These are phyloP conservation scores for Crossoptilon crossoptilon DNA, from an alignment of 2,797 vertebrate genomes.

Conservation along the genomic window DNA sequence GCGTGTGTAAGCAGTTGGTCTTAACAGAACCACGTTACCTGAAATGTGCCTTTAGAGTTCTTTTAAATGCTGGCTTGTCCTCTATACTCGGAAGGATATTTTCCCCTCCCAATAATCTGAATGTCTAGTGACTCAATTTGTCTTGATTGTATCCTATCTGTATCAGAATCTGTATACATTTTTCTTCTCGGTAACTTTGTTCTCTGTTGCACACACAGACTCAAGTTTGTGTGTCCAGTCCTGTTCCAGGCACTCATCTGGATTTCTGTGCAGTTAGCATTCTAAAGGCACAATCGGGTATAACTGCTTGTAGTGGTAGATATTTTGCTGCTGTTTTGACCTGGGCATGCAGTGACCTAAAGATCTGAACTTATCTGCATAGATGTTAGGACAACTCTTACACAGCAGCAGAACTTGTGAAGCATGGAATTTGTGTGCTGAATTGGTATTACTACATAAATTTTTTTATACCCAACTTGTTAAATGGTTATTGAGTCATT, in stretches of 20 bases:
- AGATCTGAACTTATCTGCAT: constrained; percentile 34
- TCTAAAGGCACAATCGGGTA: constrained; percentile 79
- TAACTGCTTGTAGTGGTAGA: constrained; percentile 71
- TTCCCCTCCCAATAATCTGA: constrained; percentile 14
- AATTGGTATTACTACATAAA: constrained; percentile 66
- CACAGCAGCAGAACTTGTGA: constrained; percentile 73
- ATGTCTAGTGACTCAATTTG: constrained; percentile 34
- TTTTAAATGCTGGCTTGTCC: constrained; percentile 49
- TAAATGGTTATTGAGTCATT: constrained; percentile 46
- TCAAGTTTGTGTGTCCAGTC: not conserved
- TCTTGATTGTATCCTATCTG: constrained; percentile 48
- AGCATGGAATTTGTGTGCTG: constrained; percentile 69
- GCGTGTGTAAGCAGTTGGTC: constrained; percentile 72
- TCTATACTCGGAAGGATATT: not conserved
- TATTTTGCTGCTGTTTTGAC: constrained; percentile 72
- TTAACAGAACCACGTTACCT: constrained; percentile 74
- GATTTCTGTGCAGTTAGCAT: constrained; percentile 36
- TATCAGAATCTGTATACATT: not conserved
- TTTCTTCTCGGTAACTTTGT: not conserved
- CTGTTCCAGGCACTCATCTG: constrained; percentile 4
- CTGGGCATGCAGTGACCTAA: constrained; percentile 60
- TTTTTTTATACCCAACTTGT: constrained; percentile 50
- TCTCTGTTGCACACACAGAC: not conserved
- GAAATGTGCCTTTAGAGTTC: constrained; percentile 80
- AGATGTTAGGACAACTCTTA: constrained; percentile 52